Evolutionary conservation across 2,113 vertebrate species (phyloP).

Genomic region (Gopherus flavomarginatus): DNA sequence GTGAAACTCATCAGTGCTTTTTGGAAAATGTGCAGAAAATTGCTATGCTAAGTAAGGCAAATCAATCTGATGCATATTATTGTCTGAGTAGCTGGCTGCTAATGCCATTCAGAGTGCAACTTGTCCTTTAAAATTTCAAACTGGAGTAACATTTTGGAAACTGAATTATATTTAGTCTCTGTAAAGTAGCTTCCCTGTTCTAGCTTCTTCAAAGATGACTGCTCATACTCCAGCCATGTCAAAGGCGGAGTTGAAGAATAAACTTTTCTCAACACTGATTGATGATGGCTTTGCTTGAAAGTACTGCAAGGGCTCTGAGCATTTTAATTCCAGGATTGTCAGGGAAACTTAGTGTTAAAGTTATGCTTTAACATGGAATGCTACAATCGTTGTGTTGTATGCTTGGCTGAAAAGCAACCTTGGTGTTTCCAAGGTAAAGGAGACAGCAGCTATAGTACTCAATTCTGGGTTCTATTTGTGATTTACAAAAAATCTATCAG

Average conservation of each 20-base stretch:
- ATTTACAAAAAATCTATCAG: background rate
- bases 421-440: constrained; percentile 1
- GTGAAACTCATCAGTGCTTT: constrained; percentile 16
- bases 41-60: constrained; percentile 58
- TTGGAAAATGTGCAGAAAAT: constrained; percentile 54
- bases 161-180: constrained; percentile 33
- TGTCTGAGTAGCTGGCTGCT: constrained; percentile 11
- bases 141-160: constrained; percentile 16
- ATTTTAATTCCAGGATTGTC: constrained; percentile 1
- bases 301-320: background rate
- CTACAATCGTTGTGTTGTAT: rapidly evolving
- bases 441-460: background rate
- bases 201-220: background rate
- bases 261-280: background rate
- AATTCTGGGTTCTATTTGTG: background rate
- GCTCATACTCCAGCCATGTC: background rate
- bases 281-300: background rate
- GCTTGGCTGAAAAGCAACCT: background rate
- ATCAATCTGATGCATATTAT: constrained; percentile 39
- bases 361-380: background rate
- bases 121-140: constrained; percentile 39
- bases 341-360: background rate
- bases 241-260: background rate
- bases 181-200: constrained; percentile 40
- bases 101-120: background rate